Percentiles rank a stretch among this genome's conserved stretches.
phyloP scores from a whole-genome alignment of 2,797 vertebrate species.

The Periophthalmus magnuspinnatus region DNA sequence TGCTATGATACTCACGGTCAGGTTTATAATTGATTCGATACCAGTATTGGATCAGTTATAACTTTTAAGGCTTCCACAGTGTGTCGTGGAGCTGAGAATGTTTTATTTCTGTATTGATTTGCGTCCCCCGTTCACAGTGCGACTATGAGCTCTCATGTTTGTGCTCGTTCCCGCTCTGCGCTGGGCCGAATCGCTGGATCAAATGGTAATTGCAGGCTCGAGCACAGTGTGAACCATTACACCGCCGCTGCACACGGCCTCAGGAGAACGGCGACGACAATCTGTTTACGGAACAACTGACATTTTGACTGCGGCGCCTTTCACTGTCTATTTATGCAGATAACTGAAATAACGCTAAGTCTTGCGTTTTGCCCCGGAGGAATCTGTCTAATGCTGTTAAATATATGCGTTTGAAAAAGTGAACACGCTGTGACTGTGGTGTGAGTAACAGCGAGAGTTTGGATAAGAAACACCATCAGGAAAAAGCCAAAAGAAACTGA shows the following conservation, averaged over 20 bases:
- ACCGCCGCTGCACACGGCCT: slow-evolving; percentile 23
- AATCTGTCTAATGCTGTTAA: slow-evolving; percentile 40
- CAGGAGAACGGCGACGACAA: slow-evolving; percentile 10
- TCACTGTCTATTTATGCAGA: slow-evolving; percentile 33
- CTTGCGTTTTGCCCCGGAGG: slow-evolving; percentile 38
- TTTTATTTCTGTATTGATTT: not conserved
- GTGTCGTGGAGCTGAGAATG: not conserved
- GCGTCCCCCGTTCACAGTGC: slow-evolving; percentile 3
- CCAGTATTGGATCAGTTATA: too few species aligned
- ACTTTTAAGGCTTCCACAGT: not conserved
- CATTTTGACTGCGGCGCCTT: slow-evolving; percentile 28
- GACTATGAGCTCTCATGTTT: slow-evolving; percentile 13
- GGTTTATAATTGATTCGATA: too few species aligned
- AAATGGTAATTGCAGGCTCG: slow-evolving; percentile 48
- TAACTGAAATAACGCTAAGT: slow-evolving; percentile 47
- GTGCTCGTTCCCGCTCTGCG: slow-evolving; percentile 35
- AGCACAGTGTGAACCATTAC: slow-evolving; percentile 29
- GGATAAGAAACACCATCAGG: slow-evolving; percentile 12
- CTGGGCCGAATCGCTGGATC: slow-evolving; percentile 44
- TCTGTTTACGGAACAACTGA: slow-evolving; percentile 19
- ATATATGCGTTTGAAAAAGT: slow-evolving; percentile 48
- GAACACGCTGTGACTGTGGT: slow-evolving; percentile 30
- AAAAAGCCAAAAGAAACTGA: not conserved
- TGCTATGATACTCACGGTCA: too few species aligned
- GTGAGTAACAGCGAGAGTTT: slow-evolving; percentile 24